A percentile compares a stretch with the other conserved stretches of the same genome.
These are phyloP conservation scores for Motacilla alba DNA, from an alignment of 2,113 vertebrate genomes.

Conservation along the genomic window DNA sequence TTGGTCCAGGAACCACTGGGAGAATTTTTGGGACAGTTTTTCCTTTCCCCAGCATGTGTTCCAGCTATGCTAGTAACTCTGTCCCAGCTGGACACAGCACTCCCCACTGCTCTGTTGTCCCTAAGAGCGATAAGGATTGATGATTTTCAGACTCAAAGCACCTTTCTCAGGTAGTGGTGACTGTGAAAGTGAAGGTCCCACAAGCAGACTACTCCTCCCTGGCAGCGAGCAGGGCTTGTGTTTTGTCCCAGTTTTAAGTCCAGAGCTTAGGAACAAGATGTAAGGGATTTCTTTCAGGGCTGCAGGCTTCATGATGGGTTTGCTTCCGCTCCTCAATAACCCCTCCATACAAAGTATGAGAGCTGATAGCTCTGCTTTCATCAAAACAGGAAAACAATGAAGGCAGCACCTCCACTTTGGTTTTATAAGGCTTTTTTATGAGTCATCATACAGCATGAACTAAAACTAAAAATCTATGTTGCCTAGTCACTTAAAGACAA, in stretches of 20 bases:
- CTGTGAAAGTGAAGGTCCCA: background rate
- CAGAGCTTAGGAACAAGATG: background rate
- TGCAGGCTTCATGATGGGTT: background rate
- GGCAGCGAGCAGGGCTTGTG: background rate
- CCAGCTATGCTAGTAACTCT: fast-evolving
- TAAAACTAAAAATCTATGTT: background rate
- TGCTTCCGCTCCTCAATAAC: background rate
- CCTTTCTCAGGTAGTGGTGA: background rate
- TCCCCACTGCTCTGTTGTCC: background rate
- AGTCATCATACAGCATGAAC: background rate
- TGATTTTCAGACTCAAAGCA: background rate
- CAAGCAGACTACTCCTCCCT: background rate
- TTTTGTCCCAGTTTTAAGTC: background rate
- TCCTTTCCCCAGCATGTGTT: background rate
- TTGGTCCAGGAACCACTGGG: background rate
- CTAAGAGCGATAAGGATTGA: fast-evolving
- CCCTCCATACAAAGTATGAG: fast-evolving
- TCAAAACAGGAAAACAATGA: background rate
- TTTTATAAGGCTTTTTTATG: background rate
- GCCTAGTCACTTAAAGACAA: background rate
- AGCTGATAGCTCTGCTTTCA: background rate
- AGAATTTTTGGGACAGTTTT: background rate
- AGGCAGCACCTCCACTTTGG: background rate
- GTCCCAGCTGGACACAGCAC: background rate
- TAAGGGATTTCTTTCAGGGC: background rate